These are phyloP conservation scores for Ophion ellenae DNA, from an alignment of 2,888 invertebrate genomes.

Conservation along the genomic window DNA sequence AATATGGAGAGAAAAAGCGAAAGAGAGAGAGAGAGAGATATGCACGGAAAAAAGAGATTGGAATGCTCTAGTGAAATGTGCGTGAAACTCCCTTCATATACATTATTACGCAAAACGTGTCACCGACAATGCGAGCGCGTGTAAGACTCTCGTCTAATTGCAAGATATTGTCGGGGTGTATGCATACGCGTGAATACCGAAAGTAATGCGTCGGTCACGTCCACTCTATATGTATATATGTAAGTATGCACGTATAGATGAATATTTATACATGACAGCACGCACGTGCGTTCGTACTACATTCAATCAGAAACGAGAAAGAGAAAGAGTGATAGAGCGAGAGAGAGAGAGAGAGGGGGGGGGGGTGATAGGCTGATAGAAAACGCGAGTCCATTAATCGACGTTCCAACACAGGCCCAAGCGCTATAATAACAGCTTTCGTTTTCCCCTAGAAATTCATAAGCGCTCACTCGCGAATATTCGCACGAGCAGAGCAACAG, in stretches of 20 bases:
- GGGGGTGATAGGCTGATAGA: constrained; percentile 42
- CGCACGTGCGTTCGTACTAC: constrained; percentile 59
- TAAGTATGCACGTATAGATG: neutral
- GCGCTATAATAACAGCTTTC: constrained; percentile 60
- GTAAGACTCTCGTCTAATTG: constrained; percentile 1
- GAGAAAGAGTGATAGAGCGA: neutral
- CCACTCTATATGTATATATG: neutral
- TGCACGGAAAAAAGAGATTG: neutral
- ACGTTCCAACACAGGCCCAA: constrained; percentile 52
- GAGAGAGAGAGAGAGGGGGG: constrained; percentile 11
- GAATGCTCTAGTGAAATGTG: neutral
- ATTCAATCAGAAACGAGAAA: neutral
- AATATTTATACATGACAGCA: constrained; percentile 51
- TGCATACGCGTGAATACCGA: constrained; percentile 45
- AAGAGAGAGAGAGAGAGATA: too few relatives aligned
- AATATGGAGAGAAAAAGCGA: too few relatives aligned
- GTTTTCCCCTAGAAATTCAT: constrained; percentile 65
- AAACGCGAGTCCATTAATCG: constrained; percentile 63
- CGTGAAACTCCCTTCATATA: neutral
- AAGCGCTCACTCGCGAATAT: constrained; percentile 44
- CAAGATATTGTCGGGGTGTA: constrained; percentile 25
- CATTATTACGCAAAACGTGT: constrained; percentile 7
- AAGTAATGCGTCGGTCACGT: constrained; percentile 48
- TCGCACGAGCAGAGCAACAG: constrained; percentile 9
- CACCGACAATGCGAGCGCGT: constrained; percentile 9